Conservation (phyloP, 2,888 invertebrate genomes). For the Tetragnatha montana region DNA sequence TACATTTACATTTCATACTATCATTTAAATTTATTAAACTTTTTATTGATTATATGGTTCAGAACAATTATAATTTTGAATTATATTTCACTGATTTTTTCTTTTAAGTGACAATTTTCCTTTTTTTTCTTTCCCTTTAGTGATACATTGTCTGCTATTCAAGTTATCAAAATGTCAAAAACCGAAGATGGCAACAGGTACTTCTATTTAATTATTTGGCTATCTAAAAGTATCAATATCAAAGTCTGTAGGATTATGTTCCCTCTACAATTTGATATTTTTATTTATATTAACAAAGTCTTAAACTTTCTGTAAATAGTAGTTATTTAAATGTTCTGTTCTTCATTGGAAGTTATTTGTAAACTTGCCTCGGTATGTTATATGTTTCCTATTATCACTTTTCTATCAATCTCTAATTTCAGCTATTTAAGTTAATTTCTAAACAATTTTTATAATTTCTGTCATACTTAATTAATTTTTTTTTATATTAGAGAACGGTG, state of each 20-base stretch:
- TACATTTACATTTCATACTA: too few relatives aligned
- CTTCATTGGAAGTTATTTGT: too few relatives aligned
- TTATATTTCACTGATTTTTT: too few relatives aligned
- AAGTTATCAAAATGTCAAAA: constrained; percentile 54
- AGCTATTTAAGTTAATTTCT: background rate
- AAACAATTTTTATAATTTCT: background rate
- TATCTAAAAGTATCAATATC: too few relatives aligned
- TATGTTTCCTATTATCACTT: background rate
- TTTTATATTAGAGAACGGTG: background rate
- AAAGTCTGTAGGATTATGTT: too few relatives aligned
- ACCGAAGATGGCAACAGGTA: constrained; percentile 38
- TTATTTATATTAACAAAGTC: too few relatives aligned
- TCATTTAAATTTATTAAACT: too few relatives aligned
- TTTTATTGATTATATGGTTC: background rate
- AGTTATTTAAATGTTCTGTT: too few relatives aligned
- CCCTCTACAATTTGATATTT: too few relatives aligned
- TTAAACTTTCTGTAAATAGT: too few relatives aligned
- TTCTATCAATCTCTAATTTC: background rate
- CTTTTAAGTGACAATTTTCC: background rate
- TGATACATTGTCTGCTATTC: constrained; percentile 56
- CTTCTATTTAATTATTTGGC: background rate
- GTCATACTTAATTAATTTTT: background rate
- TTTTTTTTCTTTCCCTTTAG: constrained; percentile 17
- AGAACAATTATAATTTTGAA: too few relatives aligned
- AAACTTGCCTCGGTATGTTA: too few relatives aligned